These are phyloP conservation scores for Brachymystax lenok DNA, from an alignment of 2,797 vertebrate genomes.

Conservation along the genomic window DNA sequence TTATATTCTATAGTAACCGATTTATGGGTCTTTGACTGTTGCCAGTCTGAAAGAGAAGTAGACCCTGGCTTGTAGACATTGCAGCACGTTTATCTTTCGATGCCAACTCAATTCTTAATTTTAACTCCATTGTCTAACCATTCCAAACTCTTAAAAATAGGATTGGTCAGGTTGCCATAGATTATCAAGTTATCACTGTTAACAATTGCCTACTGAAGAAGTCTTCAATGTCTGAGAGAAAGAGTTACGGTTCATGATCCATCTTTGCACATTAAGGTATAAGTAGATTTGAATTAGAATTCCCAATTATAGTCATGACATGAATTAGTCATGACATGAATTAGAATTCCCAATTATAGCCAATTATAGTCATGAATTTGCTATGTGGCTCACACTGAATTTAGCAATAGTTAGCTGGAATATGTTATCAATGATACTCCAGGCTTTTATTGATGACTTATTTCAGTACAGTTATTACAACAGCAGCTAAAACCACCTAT, in stretches of 20 bases:
- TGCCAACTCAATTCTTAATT: neutral
- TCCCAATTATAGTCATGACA: neutral
- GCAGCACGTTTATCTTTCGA: neutral
- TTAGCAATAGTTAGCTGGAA: neutral
- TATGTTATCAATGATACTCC: neutral
- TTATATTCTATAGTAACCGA: neutral
- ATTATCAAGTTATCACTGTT: neutral
- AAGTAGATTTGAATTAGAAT: neutral
- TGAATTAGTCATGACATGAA: constrained; percentile 1
- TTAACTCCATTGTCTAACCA: neutral
- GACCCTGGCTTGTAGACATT: neutral
- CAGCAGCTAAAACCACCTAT: neutral
- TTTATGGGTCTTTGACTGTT: neutral
- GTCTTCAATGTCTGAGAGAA: neutral
- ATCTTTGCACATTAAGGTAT: neutral
- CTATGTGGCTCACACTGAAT: neutral
- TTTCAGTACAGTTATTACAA: neutral
- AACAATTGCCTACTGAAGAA: neutral
- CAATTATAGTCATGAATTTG: neutral
- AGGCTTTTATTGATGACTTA: neutral
- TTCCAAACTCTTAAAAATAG: neutral
- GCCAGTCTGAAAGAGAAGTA: neutral
- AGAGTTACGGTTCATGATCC: neutral
- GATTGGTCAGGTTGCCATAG: neutral
- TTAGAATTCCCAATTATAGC: neutral